Conservation (phyloP, 2,797 vertebrate species). For the Eospalax fontanierii region DNA sequence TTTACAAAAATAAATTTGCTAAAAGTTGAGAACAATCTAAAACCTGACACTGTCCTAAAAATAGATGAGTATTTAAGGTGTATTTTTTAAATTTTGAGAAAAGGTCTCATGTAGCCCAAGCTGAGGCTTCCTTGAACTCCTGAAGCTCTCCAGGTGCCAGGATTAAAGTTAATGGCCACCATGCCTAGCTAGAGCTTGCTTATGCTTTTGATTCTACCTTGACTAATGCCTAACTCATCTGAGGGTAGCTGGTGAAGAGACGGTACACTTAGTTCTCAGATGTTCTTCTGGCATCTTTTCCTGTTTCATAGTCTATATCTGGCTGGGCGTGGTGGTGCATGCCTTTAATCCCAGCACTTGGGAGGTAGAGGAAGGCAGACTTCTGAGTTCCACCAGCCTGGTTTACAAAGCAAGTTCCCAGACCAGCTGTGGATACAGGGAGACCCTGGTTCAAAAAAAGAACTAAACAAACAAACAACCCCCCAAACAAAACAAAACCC, state of each 20-base stretch:
- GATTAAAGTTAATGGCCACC: background rate
- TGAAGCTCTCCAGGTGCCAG: background rate
- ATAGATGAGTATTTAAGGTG: constrained; percentile 29
- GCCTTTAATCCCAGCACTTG: too few relatives aligned
- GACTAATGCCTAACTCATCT: constrained; percentile 35
- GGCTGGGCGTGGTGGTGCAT: too few relatives aligned
- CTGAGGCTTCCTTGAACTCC: background rate
- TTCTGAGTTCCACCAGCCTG: too few relatives aligned
- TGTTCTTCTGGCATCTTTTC: constrained; percentile 37
- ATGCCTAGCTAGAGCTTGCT: background rate
- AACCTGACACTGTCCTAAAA: constrained; percentile 19
- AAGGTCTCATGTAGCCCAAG: background rate
- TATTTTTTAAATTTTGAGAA: background rate
- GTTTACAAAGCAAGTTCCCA: too few relatives aligned
- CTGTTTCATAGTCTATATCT: constrained; percentile 40
- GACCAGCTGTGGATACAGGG: too few relatives aligned
- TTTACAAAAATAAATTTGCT: constrained; percentile 61
- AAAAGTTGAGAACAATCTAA: constrained; percentile 59
- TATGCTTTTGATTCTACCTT: constrained; percentile 11
- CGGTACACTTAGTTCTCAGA: background rate
- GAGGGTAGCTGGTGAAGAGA: background rate
- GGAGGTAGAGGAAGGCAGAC: too few relatives aligned
- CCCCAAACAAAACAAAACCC: too few relatives aligned
- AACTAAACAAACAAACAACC: too few relatives aligned
- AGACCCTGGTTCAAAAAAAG: too few relatives aligned